Evolutionary conservation across 2,113 vertebrate species (phyloP), one percentile per base, ranked within the genome.

Genomic region (Dipodomys ordii): DNA sequence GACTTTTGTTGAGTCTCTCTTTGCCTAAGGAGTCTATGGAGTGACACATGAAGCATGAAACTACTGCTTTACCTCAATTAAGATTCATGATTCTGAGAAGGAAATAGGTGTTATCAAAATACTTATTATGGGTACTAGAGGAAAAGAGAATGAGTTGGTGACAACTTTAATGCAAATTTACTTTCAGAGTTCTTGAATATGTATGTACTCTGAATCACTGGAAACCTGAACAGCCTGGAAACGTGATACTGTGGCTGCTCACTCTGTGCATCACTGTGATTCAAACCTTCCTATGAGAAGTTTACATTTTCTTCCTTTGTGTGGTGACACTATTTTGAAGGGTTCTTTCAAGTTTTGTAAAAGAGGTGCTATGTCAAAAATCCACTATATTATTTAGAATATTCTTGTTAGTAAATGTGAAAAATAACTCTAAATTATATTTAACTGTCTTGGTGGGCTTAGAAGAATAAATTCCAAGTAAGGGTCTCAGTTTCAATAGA

Each of bases 141-240:
- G 57, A 90, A 92, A 85, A 65, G 9, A 74, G 22, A 92, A 87
- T 23, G 7, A 76, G 19, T 2, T 76, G 71, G 64, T 71, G 32
- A 83, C 28, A 92, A 82, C 53, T 88, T 68, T 91, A 88, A 93
- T 72, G 27, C 18, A 83, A 57, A 87, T 39, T 85, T 7, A 89
- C 67, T 84, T 90, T 83, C 23, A 69, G 81, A 74, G n/a, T 32
- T 87, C 49, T 15, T 22, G 46, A 89, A 87, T 78, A 76, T 19
- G 0, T 78, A 44, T 89, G 23, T 2, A n/a, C 44, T 64, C 13
- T 78, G 46, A 92, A 62, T 35, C 27, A 80, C 32, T 71, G 53
- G 87, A 90, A 79, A 69, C 25, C 10, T 60, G 67, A 93, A 23
- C n/a, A 65, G 25, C 71, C 39, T 53, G 57, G 79, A 94, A 79